A percentile compares a stretch with the other conserved stretches of the same genome.
phyloP scores from a whole-genome alignment of 2,113 vertebrate genomes.

The Formicarius rufipectus region DNA sequence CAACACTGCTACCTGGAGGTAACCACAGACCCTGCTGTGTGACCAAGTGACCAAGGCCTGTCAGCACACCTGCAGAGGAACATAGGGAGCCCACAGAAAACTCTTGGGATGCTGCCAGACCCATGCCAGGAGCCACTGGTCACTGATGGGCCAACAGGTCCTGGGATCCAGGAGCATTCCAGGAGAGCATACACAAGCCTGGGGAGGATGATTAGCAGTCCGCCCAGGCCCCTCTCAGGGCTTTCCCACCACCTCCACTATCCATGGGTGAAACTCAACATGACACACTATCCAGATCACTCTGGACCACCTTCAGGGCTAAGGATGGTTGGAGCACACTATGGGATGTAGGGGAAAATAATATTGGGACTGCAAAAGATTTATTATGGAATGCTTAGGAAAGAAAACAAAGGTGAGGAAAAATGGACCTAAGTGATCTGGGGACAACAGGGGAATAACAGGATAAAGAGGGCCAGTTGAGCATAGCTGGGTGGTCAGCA shows the following conservation, averaged over 20 bases:
- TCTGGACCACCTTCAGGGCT: neutral
- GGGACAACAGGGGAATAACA: neutral
- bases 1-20: neutral
- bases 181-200: neutral
- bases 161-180: neutral
- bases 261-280: neutral
- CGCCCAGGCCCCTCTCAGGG: neutral
- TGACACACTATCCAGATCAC: rapidly evolving
- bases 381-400: neutral
- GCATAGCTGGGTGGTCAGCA: neutral
- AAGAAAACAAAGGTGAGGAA: neutral
- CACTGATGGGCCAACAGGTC: neutral
- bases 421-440: neutral
- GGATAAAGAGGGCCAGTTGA: neutral
- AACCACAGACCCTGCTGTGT: neutral
- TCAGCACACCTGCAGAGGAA: neutral
- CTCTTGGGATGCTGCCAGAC: neutral
- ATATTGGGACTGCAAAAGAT: neutral
- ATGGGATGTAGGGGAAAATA: neutral
- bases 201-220: neutral
- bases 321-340: neutral
- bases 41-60: neutral
- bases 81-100: neutral
- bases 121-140: neutral
- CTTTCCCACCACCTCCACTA: neutral